Percentiles rank a stretch among this genome's conserved stretches.
phyloP scores from a whole-genome alignment of 2,888 invertebrate species.

The Cheilosia vernalis region DNA sequence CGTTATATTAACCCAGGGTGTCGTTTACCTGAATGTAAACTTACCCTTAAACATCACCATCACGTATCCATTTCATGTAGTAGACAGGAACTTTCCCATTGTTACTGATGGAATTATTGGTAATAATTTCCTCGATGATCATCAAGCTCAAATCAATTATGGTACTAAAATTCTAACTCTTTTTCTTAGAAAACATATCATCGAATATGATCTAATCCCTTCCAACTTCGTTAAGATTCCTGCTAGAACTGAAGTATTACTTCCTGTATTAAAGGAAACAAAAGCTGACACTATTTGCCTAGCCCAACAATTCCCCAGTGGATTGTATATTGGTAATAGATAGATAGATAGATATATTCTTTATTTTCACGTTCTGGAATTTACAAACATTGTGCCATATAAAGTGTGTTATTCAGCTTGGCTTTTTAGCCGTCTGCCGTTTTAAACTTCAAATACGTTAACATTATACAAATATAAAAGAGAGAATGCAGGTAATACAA shows the following conservation, averaged over 20 bases:
- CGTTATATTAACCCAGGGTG: neutral
- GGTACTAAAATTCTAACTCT: neutral
- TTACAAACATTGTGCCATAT: no score
- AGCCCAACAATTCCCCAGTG: neutral
- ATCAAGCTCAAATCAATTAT: neutral
- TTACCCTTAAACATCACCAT: neutral
- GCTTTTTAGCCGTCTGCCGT: no score
- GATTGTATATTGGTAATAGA: neutral
- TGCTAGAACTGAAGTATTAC: no score
- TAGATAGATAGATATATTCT: no score
- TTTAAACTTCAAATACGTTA: no score
- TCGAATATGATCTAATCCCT: neutral
- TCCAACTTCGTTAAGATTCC: neutral
- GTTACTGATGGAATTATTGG: neutral
- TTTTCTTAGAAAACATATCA: no score
- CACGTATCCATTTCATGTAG: neutral
- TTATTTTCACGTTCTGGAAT: no score
- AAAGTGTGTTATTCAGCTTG: no score
- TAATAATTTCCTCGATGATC: neutral
- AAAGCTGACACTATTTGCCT: neutral
- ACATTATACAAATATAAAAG: no score
- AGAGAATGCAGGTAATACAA: no score
- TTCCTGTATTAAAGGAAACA: neutral
- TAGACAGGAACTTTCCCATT: neutral
- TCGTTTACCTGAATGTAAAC: neutral